Evolutionary conservation across 1,140 invertebrate species (phyloP), one percentile per base, ranked within the genome.

Genomic region (Colletes latitarsis): DNA sequence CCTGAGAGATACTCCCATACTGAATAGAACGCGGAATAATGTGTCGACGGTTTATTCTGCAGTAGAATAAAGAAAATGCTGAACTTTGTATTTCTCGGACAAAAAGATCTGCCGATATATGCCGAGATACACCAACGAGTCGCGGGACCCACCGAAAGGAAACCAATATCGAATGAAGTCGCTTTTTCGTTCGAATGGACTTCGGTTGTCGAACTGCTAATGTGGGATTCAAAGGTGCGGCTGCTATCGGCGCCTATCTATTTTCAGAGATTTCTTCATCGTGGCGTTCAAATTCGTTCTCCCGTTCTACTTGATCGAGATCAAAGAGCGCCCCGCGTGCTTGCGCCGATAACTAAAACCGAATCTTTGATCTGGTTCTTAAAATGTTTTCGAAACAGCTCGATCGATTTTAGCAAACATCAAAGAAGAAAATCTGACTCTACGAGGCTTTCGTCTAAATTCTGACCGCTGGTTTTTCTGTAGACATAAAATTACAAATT

Each of bases 251-350:
- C 3, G 5, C 0, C n/a, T 4, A 62, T 53, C 57, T 77, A 78
- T 78, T 78, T 72, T 63, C 58, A 53, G 76, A 41, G 58, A 64
- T 78, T 55, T 49, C 76, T 72, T 70, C 67, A 52, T 21, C 57
- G 30, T 6, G 19, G 21, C 52, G 58, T 60, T 8, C 30, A 43
- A 49, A 64, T 52, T 64, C 46, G 60, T 49, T 49, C 17, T 49
- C 14, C 3, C 6, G 60, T 63, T 46, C 15, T 14, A 5, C 63
- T 78, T 55, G 68, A 72, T 19, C 57, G 58, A 63, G 58, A 53
- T 72, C 76, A 71, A 71, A 70, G 75, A 62, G n/a, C 10, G 15
- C 63, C 1, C 41, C 55, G 14, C 0, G 55, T n/a, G 17, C 55
- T 6, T 15, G 6, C 6, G 19, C 19, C 19, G 58, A 62, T 30